Base-by-base conservation (phyloP, 2,888 invertebrate genomes). In the Mythimna pallens region DNA sequence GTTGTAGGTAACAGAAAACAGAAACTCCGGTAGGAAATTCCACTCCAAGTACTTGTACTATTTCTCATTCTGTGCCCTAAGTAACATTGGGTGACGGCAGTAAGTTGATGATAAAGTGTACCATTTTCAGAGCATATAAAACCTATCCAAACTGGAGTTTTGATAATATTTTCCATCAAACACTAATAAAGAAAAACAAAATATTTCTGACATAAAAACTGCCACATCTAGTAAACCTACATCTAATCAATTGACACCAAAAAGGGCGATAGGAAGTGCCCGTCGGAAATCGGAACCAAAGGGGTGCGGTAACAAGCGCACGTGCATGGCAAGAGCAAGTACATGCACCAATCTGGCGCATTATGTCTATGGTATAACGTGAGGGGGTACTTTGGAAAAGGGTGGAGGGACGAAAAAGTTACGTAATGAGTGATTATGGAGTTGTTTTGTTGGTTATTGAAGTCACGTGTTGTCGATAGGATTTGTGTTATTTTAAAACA, bases 211-310 rank as follows among this genome's bases (percentile, higher is more conserved):
- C 17, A 4, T 30, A 4, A 50, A 50, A 50, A 47, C 50, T 25
- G 83, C 63, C 86, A 72, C 71, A 69, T 86, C 86, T 64, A 86
- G 86, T 36, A 61, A n/a, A 61, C n/a, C 30, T 80, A 85, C 76
- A 84, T 43, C 71, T 59, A 66, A 89, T 89, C 87, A 86, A 89
- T 89, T 88, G 89, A 87, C 87, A 88, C 77, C 59, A 78, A 80
- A 78, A 80, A 78, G 77, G 78, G 84, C 70, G 77, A 82, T 87
- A 80, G 92, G 92, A 92, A 92, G 91, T 89, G 86, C 76, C 77
- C 79, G 87, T 90, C 89, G 90, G 91, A 88, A 88, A 90, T 84
- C 87, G 89, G 89, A 87, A 88, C 85, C 52, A 58, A 52, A 70
- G 78, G 83, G 83, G 85, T 81, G 82, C 75, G 76, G 79, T 84